Conservation (phyloP, 2,113 vertebrate genomes). For the Hippocampus mohnikei region DNA sequence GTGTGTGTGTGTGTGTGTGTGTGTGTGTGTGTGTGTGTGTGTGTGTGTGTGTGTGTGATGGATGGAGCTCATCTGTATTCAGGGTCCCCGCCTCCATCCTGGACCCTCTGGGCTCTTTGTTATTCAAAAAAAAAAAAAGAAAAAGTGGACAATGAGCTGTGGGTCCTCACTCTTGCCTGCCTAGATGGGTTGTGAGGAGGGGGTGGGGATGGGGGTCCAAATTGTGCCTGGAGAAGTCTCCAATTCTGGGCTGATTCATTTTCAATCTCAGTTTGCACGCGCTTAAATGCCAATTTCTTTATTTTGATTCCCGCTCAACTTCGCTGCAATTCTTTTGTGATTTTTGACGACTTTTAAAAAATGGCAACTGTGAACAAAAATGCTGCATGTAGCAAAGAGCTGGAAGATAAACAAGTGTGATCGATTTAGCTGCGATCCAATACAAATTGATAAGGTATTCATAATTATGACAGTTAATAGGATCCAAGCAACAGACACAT, state of each 20-base stretch:
- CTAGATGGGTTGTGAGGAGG: slow-evolving; percentile 9
- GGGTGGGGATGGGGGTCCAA: slow-evolving; percentile 26
- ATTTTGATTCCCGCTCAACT: neutral
- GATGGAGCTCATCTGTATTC: slow-evolving; percentile 62
- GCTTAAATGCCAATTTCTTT: neutral
- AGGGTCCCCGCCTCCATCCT: slow-evolving; percentile 31
- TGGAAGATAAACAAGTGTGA: neutral
- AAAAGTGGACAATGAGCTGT: slow-evolving; percentile 35
- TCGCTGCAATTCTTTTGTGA: neutral
- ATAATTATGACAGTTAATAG: too few species aligned
- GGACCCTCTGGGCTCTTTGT: slow-evolving; percentile 26
- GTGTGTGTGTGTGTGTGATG: slow-evolving; percentile 35
- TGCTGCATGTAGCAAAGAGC: neutral
- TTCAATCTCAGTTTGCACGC: slow-evolving; percentile 8
- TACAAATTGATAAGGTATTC: too few species aligned
- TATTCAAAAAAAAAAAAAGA: slow-evolving; percentile 25
- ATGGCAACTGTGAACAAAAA: neutral
- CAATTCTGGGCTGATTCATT: slow-evolving; percentile 15
- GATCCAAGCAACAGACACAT: too few species aligned
- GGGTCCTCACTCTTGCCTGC: slow-evolving; percentile 26
- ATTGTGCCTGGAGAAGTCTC: slow-evolving; percentile 30
- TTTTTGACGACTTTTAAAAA: neutral
- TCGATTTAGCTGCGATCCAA: too few species aligned
- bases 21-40: slow-evolving; percentile 17
- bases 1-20: slow-evolving; percentile 2